Evolutionary conservation across 2,888 invertebrate species (phyloP).

Genomic region (Eupeodes latifasciatus): DNA sequence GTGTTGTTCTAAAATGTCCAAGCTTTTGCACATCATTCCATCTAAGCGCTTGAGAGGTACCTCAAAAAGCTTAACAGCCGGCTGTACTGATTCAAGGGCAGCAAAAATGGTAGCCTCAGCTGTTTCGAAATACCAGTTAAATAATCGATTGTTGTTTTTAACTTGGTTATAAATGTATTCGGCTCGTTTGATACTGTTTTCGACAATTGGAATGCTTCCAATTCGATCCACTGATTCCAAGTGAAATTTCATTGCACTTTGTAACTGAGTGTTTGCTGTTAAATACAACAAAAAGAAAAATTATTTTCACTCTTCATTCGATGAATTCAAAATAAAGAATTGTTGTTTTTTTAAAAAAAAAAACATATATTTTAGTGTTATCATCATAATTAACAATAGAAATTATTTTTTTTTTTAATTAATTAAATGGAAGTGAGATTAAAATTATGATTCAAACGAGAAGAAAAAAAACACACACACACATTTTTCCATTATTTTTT

Average conservation of each 20-base stretch:
- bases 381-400: slow-evolving; percentile 3
- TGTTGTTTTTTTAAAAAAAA: background rate
- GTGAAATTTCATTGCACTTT: slow-evolving; percentile 82
- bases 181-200: slow-evolving; percentile 90
- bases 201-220: slow-evolving; percentile 92
- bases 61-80: slow-evolving; percentile 90
- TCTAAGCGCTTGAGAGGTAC: slow-evolving; percentile 90
- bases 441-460: background rate
- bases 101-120: slow-evolving; percentile 90
- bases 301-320: background rate
- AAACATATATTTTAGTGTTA: background rate
- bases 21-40: slow-evolving; percentile 91
- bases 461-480: background rate
- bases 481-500: background rate
- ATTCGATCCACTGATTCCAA: slow-evolving; percentile 91
- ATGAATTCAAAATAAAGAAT: background rate
- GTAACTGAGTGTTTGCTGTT: slow-evolving; percentile 79
- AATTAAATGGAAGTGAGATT: background rate
- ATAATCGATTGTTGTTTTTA: slow-evolving; percentile 90
- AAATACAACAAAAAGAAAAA: background rate
- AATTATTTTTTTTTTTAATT: background rate
- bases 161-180: slow-evolving; percentile 90
- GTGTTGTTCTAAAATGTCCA: slow-evolving; percentile 93
- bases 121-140: slow-evolving; percentile 90
- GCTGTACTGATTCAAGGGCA: slow-evolving; percentile 90